Percentiles rank a stretch among this genome's conserved stretches.
These are phyloP conservation scores for Macropus fuliginosus DNA, from an alignment of 2,797 vertebrate genomes.

Conservation along the genomic window DNA sequence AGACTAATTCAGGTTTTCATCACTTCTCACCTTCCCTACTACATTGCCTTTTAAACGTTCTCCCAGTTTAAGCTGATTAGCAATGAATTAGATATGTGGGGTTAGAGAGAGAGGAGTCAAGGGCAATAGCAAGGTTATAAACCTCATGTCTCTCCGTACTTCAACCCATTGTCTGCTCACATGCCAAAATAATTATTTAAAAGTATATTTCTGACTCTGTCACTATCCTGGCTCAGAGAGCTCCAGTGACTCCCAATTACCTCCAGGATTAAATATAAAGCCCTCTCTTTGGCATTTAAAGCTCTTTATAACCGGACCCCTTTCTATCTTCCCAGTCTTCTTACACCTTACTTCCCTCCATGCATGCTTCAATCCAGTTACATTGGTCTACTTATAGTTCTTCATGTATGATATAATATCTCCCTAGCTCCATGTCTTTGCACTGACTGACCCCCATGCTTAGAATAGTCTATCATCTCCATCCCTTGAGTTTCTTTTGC, in stretches of 20 bases:
- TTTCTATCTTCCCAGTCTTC: background rate
- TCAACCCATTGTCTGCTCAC: background rate
- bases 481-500: background rate
- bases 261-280: background rate
- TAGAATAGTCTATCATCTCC: background rate
- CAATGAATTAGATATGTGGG: background rate
- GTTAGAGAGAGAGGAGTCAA: background rate
- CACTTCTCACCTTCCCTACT: background rate
- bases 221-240: background rate
- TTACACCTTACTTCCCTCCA: background rate
- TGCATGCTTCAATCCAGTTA: background rate
- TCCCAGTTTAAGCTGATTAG: background rate
- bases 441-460: background rate
- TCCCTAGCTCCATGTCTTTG: background rate
- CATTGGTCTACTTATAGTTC: background rate
- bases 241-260: background rate
- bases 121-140: background rate
- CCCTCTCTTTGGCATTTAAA: background rate
- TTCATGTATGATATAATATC: background rate
- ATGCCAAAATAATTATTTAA: background rate
- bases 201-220: background rate
- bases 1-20: background rate
- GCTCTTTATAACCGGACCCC: background rate
- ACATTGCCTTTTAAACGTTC: background rate
- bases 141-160: background rate